Base-by-base conservation (phyloP, 2,888 invertebrate genomes). In the Drosophila aldrichi region DNA sequence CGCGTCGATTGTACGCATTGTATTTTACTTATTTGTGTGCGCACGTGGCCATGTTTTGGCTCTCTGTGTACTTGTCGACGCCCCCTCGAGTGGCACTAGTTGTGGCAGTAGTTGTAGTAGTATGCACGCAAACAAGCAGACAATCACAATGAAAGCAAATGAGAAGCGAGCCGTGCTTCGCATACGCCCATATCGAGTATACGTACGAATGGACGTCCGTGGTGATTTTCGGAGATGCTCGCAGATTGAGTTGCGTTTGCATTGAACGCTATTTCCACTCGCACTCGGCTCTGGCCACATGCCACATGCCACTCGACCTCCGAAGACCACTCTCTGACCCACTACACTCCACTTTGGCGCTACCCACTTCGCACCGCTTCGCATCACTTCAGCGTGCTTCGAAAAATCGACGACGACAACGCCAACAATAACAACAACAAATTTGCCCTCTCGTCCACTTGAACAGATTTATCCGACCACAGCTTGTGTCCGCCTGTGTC, bases 401-500 rank as follows among this genome's bases (percentile, higher is more conserved):
- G 70, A 52, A 77, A 77, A 69, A 67, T 41, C 62, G 75, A 74
- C 67, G 60, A 55, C 20, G 55, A 55, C 48, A 48, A 58, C 54
- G 46, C 34, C 41, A 56, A 43, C 51, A 58, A 67, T 70, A 60
- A 36, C 63, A 52, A 52, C 20, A 38, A 38, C 16, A 52, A 77
- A 75, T 72, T 81, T 80, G 68, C 79, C 66, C 78, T 80, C 70
- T 78, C 52, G 81, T 82, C 73, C 74, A 79, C 77, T 77, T 73
- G 70, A 77, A 80, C 77, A 93, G 90, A 93, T 91, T 78, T 93
- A 87, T 89, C 89, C 88, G 91, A 92, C 89, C 91, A 92, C 84
- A 92, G 91, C 70, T 83, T 93, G 64, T 93, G 93, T 73, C 92
- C 92, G 71, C 91, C 92, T 40, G 86, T 91, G 64, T 90, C 92